Percentiles rank a stretch among this genome's conserved stretches.
Conservation (phyloP, 2,888 invertebrate species). For the Brachyptera risi region DNA sequence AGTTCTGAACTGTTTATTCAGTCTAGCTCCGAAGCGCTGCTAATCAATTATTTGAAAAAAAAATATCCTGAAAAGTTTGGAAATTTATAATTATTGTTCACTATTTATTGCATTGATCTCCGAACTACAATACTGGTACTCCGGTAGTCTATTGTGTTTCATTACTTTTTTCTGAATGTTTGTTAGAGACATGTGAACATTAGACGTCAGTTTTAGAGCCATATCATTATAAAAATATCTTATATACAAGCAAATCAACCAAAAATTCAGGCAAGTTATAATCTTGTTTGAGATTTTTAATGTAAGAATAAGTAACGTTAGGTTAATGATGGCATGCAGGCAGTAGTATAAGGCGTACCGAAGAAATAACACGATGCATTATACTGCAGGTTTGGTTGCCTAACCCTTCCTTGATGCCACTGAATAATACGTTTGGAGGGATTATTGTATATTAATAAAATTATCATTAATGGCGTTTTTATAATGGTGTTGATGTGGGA, state of each 20-base stretch:
- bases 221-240: conserved; percentile 25
- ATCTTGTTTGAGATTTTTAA: conserved; percentile 16
- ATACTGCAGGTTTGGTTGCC: background rate
- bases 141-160: too few relatives aligned
- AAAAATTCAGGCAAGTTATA: conserved; percentile 11
- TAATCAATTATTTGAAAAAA: too few relatives aligned
- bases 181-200: conserved; percentile 19
- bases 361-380: too few relatives aligned
- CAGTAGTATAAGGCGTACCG: too few relatives aligned
- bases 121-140: too few relatives aligned
- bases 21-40: too few relatives aligned
- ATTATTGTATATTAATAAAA: conserved; percentile 13
- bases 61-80: too few relatives aligned
- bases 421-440: background rate
- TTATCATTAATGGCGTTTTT: conserved; percentile 11
- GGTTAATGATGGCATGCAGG: conserved; percentile 1
- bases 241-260: conserved; percentile 19
- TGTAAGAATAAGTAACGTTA: conserved; percentile 2
- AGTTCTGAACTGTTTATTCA: too few relatives aligned
- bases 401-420: conserved; percentile 8
- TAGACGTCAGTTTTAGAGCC: conserved; percentile 16
- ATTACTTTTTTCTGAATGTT: too few relatives aligned
- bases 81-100: too few relatives aligned
- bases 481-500: conserved; percentile 8
- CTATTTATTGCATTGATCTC: too few relatives aligned